Evolutionary conservation across 2,888 invertebrate species (phyloP).

Genomic region (Selenia dentaria): DNA sequence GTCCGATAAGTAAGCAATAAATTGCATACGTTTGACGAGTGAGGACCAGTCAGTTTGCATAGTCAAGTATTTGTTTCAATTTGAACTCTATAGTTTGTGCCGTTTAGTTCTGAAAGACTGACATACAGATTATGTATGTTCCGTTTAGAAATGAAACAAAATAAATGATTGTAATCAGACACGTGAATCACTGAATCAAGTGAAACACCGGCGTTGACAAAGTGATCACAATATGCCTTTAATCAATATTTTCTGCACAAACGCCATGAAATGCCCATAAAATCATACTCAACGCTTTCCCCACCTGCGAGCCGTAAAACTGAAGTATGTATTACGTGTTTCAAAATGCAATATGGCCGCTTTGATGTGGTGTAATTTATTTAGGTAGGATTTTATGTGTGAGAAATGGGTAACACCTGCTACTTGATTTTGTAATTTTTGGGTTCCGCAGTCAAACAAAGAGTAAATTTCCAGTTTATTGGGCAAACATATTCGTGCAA

Average conservation of each 20-base stretch:
- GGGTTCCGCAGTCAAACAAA: not conserved
- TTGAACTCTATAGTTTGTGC: no score
- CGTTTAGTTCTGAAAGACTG: no score
- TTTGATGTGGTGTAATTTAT: slow-evolving; percentile 21
- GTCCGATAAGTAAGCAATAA: no score
- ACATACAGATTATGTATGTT: no score
- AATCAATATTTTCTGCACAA: slow-evolving; percentile 17
- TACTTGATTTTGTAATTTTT: slow-evolving; percentile 12
- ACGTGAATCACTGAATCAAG: no score
- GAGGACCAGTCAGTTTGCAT: no score
- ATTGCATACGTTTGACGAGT: no score
- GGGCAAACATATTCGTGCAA: no score
- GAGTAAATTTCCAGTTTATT: no score
- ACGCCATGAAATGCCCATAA: slow-evolving; percentile 25
- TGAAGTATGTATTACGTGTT: slow-evolving; percentile 15
- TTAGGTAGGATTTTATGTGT: slow-evolving; percentile 12
- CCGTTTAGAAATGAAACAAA: no score
- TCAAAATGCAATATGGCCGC: slow-evolving; percentile 16
- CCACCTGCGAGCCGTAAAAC: slow-evolving; percentile 23
- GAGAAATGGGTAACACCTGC: slow-evolving; percentile 14
- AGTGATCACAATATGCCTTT: slow-evolving; percentile 5
- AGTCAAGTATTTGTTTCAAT: no score
- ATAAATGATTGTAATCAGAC: no score
- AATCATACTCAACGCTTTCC: slow-evolving; percentile 12
- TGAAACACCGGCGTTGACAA: not conserved